These are phyloP conservation scores for Pluvianellus socialis DNA, from an alignment of 2,113 vertebrate genomes.

Conservation along the genomic window DNA sequence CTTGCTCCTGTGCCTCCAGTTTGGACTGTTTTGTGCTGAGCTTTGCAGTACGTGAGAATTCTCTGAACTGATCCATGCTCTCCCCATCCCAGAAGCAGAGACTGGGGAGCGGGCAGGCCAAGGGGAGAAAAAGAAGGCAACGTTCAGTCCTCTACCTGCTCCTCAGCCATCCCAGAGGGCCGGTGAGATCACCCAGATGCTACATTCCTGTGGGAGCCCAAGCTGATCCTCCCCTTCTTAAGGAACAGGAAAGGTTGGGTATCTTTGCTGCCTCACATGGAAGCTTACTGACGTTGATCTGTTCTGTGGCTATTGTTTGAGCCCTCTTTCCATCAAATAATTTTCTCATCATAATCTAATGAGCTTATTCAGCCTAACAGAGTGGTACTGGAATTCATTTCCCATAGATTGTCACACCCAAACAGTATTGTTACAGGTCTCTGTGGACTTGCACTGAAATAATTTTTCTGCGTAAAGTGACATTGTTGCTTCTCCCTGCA, in stretches of 20 bases:
- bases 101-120: accelerated
- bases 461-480: conserved; percentile 11
- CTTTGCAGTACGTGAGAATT: neutral
- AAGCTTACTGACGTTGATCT: neutral
- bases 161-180: neutral
- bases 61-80: neutral
- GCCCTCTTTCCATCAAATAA: conserved; percentile 2
- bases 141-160: neutral
- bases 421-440: conserved; percentile 33
- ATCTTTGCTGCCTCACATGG: neutral
- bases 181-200: neutral
- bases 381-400: conserved; percentile 20
- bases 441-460: conserved; percentile 7
- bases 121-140: neutral
- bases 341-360: conserved; percentile 39
- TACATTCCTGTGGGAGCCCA: neutral
- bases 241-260: neutral
- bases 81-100: neutral
- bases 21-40: neutral
- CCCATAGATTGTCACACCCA: conserved; percentile 31
- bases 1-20: neutral
- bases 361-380: neutral
- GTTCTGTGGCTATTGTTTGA: conserved; percentile 9
- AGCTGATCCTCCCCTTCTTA: neutral
- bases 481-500: conserved; percentile 6